These are phyloP conservation scores for Apaloderma vittatum DNA, from an alignment of 2,113 vertebrate genomes.

Conservation along the genomic window DNA sequence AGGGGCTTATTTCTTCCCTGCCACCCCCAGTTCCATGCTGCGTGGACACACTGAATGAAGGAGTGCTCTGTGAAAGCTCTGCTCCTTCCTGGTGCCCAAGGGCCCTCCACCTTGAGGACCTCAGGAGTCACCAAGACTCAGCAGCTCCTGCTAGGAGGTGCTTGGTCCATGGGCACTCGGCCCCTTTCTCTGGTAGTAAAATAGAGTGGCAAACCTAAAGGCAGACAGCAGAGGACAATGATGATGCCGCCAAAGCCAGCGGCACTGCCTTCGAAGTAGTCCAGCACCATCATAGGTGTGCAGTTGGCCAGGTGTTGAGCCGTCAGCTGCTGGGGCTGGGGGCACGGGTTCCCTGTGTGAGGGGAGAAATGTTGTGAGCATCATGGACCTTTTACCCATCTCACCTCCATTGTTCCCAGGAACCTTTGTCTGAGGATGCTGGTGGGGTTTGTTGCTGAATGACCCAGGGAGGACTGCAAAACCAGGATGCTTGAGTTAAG, in stretches of 20 bases:
- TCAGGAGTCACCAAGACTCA: not conserved
- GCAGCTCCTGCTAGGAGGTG: not conserved
- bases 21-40: not conserved
- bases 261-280: conserved; percentile 89
- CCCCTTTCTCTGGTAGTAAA: not conserved
- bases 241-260: conserved; percentile 87
- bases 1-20: not conserved
- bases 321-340: conserved; percentile 85
- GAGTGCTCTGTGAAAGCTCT: not conserved
- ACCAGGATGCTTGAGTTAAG: not conserved
- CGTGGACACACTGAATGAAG: not conserved
- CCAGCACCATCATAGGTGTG: conserved; percentile 73
- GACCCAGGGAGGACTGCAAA: not conserved
- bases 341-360: conserved; percentile 85
- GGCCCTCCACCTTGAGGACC: not conserved
- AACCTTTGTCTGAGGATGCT: not conserved
- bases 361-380: not conserved
- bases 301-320: conserved; percentile 81
- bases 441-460: not conserved
- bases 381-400: not conserved
- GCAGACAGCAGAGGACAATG: conserved; percentile 85
- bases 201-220: conserved; percentile 82
- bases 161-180: not conserved
- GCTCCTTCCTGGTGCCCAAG: not conserved
- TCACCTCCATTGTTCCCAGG: not conserved